These are phyloP conservation scores for Distichodus sexfasciatus DNA, from an alignment of 2,797 vertebrate species.

Conservation along the genomic window DNA sequence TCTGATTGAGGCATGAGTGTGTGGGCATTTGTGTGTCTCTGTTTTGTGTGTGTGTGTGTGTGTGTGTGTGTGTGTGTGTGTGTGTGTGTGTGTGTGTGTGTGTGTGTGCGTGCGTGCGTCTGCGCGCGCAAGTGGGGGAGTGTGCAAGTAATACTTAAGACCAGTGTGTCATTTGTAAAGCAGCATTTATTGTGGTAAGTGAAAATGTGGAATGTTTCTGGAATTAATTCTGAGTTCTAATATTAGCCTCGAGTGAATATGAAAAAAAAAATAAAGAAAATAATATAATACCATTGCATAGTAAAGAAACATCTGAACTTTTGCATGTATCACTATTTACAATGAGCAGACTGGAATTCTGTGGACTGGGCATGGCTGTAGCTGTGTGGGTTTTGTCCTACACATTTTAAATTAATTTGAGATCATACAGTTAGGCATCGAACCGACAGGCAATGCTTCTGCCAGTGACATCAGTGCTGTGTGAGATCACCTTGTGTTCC, in stretches of 20 bases:
- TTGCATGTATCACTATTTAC: conserved; percentile 67
- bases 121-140: conserved; percentile 38
- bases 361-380: conserved; percentile 56
- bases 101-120: conserved; percentile 58
- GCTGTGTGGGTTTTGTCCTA: conserved; percentile 52
- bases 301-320: conserved; percentile 29
- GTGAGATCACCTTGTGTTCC: conserved; percentile 45
- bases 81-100: conserved; percentile 48
- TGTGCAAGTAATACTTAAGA: conserved; percentile 42
- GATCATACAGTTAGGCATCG: not conserved
- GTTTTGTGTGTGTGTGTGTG: conserved; percentile 56
- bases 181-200: conserved; percentile 61
- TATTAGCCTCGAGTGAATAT: conserved; percentile 30
- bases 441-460: conserved; percentile 35
- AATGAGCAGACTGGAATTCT: conserved; percentile 59
- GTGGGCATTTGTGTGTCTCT: conserved; percentile 55
- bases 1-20: no score
- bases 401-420: conserved; percentile 57
- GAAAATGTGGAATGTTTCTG: conserved; percentile 49
- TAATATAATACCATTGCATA: conserved; percentile 22
- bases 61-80: conserved; percentile 54
- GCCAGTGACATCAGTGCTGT: conserved; percentile 47
- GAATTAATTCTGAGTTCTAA: conserved; percentile 14
- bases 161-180: conserved; percentile 65
- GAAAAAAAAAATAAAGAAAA: conserved; percentile 20